phyloP scores from a whole-genome alignment of 2,888 invertebrate genomes.

The Gymnosoma rotundatum region DNA sequence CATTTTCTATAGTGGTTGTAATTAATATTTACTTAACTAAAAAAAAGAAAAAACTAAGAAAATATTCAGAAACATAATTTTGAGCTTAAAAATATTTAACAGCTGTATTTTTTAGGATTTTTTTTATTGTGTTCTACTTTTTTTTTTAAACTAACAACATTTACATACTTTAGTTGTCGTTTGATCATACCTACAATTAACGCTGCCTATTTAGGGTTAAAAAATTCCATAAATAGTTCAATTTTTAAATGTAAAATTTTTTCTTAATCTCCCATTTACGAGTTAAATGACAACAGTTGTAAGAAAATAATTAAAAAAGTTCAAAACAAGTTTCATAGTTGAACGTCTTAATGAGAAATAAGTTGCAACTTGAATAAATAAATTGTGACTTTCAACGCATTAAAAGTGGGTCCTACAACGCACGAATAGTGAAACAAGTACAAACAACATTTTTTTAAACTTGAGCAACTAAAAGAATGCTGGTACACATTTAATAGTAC shows the following conservation, averaged over 20 bases:
- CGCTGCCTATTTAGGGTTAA: not conserved
- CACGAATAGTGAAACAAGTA: slow-evolving; percentile 58
- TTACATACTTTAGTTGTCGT: too few relatives aligned
- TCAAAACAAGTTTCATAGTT: slow-evolving; percentile 61
- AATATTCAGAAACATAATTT: too few relatives aligned
- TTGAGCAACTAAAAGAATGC: slow-evolving; percentile 15
- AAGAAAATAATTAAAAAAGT: slow-evolving; percentile 22
- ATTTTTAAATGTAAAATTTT: not conserved
- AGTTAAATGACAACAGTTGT: not conserved
- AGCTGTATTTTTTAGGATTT: too few relatives aligned
- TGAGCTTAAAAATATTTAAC: too few relatives aligned
- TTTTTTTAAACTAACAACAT: too few relatives aligned
- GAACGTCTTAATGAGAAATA: slow-evolving; percentile 45
- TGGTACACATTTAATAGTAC: not conserved
- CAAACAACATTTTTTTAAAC: slow-evolving; percentile 39
- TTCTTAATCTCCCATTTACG: not conserved
- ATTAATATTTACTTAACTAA: too few relatives aligned
- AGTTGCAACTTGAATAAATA: slow-evolving; percentile 43
- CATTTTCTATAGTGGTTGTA: too few relatives aligned
- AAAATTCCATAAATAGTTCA: slow-evolving; percentile 12
- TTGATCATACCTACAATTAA: not conserved
- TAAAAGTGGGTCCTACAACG: slow-evolving; percentile 65
- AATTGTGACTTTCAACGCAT: slow-evolving; percentile 63
- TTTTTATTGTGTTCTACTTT: too few relatives aligned
- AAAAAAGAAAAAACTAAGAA: too few relatives aligned